Conservation (phyloP, 2,797 vertebrate genomes). For the Taeniopygia guttata region DNA sequence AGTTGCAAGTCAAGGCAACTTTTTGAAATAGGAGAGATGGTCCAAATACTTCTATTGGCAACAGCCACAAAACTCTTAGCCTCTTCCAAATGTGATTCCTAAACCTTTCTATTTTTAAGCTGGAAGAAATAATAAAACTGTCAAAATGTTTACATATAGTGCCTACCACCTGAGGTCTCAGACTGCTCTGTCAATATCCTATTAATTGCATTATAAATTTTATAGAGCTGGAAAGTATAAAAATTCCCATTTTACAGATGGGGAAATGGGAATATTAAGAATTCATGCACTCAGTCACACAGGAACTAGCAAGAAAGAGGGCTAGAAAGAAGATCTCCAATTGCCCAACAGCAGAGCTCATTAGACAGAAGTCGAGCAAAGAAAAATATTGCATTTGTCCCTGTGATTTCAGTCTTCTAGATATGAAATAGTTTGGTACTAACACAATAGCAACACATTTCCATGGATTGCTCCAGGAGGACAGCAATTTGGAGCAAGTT, state of each 20-base stretch:
- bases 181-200: constrained; percentile 54
- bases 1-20: not conserved
- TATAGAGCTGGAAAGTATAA: constrained; percentile 54
- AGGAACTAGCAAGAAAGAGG: constrained; percentile 23
- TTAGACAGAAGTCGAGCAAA: constrained; percentile 33
- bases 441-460: constrained; percentile 57
- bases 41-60: not conserved
- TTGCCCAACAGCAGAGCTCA: constrained; percentile 50
- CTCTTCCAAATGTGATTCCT: not conserved
- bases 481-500: constrained; percentile 44
- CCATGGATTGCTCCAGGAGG: constrained; percentile 56
- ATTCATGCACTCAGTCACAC: constrained; percentile 51
- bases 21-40: not conserved
- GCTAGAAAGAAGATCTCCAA: constrained; percentile 32
- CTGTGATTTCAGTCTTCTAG: constrained; percentile 45
- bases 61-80: not conserved
- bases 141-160: constrained; percentile 55
- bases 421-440: constrained; percentile 40
- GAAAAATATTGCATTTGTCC: constrained; percentile 48
- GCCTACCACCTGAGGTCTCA: constrained; percentile 50
- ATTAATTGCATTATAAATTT: constrained; percentile 68
- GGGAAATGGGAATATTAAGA: constrained; percentile 60
- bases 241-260: constrained; percentile 57
- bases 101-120: constrained; percentile 24
- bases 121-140: constrained; percentile 46